Evolutionary conservation across 1,140 invertebrate species (phyloP).

Genomic region (Spodoptera frugiperda): DNA sequence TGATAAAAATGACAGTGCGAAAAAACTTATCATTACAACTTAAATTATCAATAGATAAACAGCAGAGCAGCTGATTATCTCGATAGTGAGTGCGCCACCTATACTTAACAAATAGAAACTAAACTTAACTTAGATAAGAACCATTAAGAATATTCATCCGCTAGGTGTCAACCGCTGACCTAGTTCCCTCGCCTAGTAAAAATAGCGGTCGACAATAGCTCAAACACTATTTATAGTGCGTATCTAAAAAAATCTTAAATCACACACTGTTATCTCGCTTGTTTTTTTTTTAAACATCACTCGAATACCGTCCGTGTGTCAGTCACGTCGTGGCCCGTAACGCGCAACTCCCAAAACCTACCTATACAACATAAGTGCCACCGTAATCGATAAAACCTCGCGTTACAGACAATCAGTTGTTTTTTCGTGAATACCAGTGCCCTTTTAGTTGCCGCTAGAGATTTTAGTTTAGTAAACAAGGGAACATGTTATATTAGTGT

Average conservation of each 20-base stretch:
- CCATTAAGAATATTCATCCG: constrained; percentile 60
- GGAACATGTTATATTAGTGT: constrained; percentile 75
- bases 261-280: constrained; percentile 69
- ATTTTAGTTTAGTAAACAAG: constrained; percentile 82
- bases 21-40: not conserved
- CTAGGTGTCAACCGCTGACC: constrained; percentile 74
- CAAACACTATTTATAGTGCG: constrained; percentile 83
- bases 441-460: constrained; percentile 74
- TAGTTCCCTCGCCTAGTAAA: constrained; percentile 81
- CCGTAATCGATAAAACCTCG: constrained; percentile 74
- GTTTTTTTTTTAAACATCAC: constrained; percentile 43
- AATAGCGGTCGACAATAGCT: constrained; percentile 84
- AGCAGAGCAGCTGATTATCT: not conserved
- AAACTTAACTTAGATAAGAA: constrained; percentile 64
- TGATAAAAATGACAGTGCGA: too few species aligned
- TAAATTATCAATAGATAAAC: constrained; percentile 3
- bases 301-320: constrained; percentile 35
- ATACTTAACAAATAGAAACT: constrained; percentile 50
- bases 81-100: constrained; percentile 67
- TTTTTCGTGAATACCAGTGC: constrained; percentile 64
- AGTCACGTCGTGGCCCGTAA: constrained; percentile 51
- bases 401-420: constrained; percentile 67
- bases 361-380: constrained; percentile 57
- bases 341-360: constrained; percentile 68
- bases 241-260: constrained; percentile 74